Conservation (phyloP, 1,140 invertebrate species). For the Cotesia glomerata region DNA sequence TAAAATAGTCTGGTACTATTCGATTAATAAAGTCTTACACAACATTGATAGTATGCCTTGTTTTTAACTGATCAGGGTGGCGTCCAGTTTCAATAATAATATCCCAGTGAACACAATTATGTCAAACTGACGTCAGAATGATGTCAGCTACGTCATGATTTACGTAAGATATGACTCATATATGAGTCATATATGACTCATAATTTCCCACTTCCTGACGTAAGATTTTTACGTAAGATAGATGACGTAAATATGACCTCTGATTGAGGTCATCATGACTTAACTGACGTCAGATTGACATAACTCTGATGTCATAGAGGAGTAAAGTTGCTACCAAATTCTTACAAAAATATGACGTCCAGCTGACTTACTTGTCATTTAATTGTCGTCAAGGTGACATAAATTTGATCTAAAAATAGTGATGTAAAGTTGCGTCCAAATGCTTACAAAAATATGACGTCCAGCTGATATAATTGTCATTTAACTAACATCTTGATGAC, state of each 20-base stretch:
- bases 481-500: neutral
- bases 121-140: neutral
- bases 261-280: neutral
- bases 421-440: neutral
- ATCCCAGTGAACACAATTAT: neutral
- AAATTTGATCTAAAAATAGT: neutral
- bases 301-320: conserved; percentile 2
- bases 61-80: too few relatives aligned
- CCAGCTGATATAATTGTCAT: neutral
- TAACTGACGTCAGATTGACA: neutral
- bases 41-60: too few relatives aligned
- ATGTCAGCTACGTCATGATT: neutral
- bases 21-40: too few relatives aligned
- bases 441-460: conserved; percentile 8
- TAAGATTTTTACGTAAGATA: conserved; percentile 2
- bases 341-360: conserved; percentile 11
- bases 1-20: too few relatives aligned
- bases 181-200: conserved; percentile 1
- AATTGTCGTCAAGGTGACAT: conserved; percentile 1
- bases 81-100: too few relatives aligned
- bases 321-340: neutral
- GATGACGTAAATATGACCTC: conserved; percentile 9
- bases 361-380: conserved; percentile 7
- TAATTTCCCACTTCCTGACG: neutral
- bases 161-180: too few relatives aligned